These are phyloP conservation scores for Lomographa bimaculata DNA, from an alignment of 2,888 invertebrate species.

Conservation along the genomic window DNA sequence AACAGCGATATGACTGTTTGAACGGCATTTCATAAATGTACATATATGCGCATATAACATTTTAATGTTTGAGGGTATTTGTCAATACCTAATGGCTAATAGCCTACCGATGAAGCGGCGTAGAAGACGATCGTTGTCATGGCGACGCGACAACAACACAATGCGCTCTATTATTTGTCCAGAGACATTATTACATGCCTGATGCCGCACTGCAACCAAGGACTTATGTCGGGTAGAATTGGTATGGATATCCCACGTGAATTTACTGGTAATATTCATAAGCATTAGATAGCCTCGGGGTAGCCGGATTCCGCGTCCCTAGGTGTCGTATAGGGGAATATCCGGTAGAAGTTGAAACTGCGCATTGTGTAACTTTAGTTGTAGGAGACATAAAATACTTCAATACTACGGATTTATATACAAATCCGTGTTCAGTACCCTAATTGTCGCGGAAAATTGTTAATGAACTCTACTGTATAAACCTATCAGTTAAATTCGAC, in stretches of 20 bases:
- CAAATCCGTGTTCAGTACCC: too few relatives aligned
- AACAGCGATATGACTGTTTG: slow-evolving; percentile 57
- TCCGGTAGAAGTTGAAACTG: too few relatives aligned
- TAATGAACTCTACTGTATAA: too few relatives aligned
- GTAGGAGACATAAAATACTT: too few relatives aligned
- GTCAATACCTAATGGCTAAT: slow-evolving; percentile 78
- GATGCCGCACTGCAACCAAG: slow-evolving; percentile 19
- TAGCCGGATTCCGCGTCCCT: too few relatives aligned
- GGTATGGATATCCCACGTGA: neutral
- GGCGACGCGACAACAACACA: slow-evolving; percentile 69
- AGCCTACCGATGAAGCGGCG: slow-evolving; percentile 61
- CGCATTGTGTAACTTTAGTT: too few relatives aligned
- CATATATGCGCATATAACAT: slow-evolving; percentile 38
- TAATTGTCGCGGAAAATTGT: too few relatives aligned
- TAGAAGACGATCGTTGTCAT: slow-evolving; percentile 71
- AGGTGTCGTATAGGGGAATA: too few relatives aligned
- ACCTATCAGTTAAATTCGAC: too few relatives aligned
- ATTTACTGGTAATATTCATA: too few relatives aligned
- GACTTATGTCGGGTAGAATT: neutral
- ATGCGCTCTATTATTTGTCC: slow-evolving; percentile 40
- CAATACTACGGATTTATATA: too few relatives aligned
- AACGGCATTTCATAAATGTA: slow-evolving; percentile 48
- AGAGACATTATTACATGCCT: slow-evolving; percentile 22
- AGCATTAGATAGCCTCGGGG: too few relatives aligned
- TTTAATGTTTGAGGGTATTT: slow-evolving; percentile 57